These are phyloP conservation scores for Pteropus alecto DNA, from an alignment of 2,113 vertebrate genomes.

Conservation along the genomic window DNA sequence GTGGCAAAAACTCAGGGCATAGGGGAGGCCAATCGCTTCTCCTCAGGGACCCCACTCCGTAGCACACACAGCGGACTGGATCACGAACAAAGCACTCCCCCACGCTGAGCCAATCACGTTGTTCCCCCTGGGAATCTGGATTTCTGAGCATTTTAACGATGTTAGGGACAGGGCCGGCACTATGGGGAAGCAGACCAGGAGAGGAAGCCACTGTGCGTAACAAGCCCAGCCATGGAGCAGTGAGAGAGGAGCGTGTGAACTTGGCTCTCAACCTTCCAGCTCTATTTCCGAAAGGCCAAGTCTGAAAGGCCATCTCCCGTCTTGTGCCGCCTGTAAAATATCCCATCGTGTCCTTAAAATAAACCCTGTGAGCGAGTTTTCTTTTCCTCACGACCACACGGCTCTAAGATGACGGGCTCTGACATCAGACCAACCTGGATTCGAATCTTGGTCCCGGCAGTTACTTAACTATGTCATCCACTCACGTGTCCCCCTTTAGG, in stretches of 20 bases:
- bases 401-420: not conserved
- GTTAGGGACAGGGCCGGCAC: not conserved
- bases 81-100: not conserved
- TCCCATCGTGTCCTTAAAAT: not conserved
- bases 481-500: not conserved
- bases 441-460: not conserved
- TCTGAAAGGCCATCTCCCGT: not conserved
- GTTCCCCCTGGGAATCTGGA: not conserved
- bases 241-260: fast-evolving
- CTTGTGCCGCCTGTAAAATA: not conserved
- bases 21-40: not conserved
- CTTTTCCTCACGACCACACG: not conserved
- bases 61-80: not conserved
- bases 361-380: not conserved
- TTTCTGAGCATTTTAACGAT: not conserved
- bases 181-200: not conserved
- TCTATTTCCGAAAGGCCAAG: not conserved
- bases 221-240: fast-evolving
- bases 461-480: not conserved
- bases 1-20: not conserved
- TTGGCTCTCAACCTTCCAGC: not conserved
- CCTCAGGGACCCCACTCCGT: not conserved
- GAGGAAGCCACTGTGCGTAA: not conserved
- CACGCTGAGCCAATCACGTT: not conserved
- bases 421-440: not conserved